Base-by-base conservation (phyloP, 2,888 invertebrate species). In the Argyresthia albistria region DNA sequence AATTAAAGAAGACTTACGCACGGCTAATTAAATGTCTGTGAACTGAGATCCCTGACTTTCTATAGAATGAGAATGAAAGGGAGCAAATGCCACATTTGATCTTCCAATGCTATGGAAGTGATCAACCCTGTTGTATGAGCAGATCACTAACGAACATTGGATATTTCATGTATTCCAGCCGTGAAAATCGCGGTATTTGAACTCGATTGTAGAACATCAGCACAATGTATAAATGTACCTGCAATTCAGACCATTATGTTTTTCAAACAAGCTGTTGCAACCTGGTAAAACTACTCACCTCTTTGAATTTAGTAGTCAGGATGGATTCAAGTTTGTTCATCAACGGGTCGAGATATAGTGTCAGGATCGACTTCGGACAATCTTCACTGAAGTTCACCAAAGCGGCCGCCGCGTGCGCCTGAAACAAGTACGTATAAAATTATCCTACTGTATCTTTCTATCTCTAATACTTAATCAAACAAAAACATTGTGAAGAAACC, bases 371-470 rank as follows among this genome's bases (percentile, higher is more conserved):
- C 78, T 99, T 98, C 0, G 99, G 98, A 76, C 99, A 99, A 79
- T 99, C 99, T 88, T 99, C 99, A 69, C 97, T 97, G 86, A 99
- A 99, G 87, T 99, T 99, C 1, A 99, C 99, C 58, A 99, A 89
- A 49, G 99, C 99, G 51, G 99, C 99, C 47, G 98, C 95, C 63
- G 92, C 91, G 63, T 93, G 93, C 53, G 93, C 92, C 83, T 93
- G 43, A 8, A 50, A 43, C 15, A 25, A 4, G 25, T 25, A 4
- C 25, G 25, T 25, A 25, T 6, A 25, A 25, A 25, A 6, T 25
- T 25, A 25, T 25, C 25, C 25, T 25, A 2, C 25, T 25, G 25
- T 25, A 25, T 25, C 25, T 4, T 6, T 25, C 25, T 25, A 2
- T 25, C 3, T n/a, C n/a, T n/a, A n/a, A n/a, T n/a, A n/a, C n/a